Percentiles rank a stretch among this genome's conserved stretches.
These are phyloP conservation scores for Clostera curtula DNA, from an alignment of 2,888 invertebrate species.

Conservation along the genomic window DNA sequence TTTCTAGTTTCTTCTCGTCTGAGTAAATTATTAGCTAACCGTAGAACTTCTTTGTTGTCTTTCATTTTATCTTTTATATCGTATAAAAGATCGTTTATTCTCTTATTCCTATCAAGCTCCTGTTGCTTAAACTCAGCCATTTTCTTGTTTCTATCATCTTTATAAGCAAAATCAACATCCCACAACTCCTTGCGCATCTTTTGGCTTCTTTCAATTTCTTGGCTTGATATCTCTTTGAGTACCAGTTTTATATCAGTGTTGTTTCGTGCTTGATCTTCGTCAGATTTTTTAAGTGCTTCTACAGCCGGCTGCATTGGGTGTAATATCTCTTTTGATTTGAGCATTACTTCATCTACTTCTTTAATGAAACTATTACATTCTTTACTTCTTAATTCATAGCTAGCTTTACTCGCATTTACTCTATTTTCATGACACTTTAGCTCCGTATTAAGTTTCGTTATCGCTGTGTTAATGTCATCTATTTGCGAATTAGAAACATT, in stretches of 20 bases:
- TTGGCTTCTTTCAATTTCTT: conserved; percentile 12
- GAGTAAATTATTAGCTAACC: conserved; percentile 52
- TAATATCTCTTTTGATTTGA: conserved; percentile 51
- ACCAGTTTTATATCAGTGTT: neutral
- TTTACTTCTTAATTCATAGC: conserved; percentile 47
- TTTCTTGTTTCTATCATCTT: conserved; percentile 30
- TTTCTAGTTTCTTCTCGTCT: conserved; percentile 43
- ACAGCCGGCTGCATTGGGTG: conserved; percentile 37
- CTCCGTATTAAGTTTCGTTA: conserved; percentile 49
- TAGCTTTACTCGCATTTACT: conserved; percentile 46
- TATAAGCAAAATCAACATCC: conserved; percentile 36
- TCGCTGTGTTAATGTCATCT: conserved; percentile 52
- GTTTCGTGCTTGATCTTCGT: conserved; percentile 4
- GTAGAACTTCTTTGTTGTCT: conserved; percentile 57
- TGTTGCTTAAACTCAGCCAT: conserved; percentile 32
- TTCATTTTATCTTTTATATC: conserved; percentile 65
- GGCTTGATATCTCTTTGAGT: conserved; percentile 7
- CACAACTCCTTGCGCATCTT: conserved; percentile 41
- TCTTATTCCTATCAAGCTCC: conserved; percentile 42
- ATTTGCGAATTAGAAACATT: conserved; percentile 45
- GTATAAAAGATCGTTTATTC: conserved; percentile 48
- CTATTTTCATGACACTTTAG: conserved; percentile 51
- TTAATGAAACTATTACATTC: conserved; percentile 57
- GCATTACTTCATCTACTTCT: conserved; percentile 56
- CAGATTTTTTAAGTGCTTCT: neutral